These are phyloP conservation scores for Hemiprocne comata DNA, from an alignment of 2,113 vertebrate species.

Conservation along the genomic window DNA sequence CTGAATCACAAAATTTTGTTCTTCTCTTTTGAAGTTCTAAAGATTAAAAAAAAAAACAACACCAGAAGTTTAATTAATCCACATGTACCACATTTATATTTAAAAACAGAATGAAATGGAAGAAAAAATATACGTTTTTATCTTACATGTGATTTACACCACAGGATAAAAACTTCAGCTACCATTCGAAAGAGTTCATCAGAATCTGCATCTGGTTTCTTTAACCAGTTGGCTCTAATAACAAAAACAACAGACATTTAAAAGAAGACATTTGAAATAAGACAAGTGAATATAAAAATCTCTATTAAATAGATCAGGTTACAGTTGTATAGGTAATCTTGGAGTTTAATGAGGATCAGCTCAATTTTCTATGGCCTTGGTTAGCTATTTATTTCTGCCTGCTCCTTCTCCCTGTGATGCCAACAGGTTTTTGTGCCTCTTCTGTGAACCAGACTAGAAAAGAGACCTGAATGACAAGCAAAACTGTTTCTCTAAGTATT, in stretches of 20 bases:
- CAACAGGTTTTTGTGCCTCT: background rate
- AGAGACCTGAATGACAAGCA: background rate
- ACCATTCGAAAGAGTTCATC: conserved; percentile 98
- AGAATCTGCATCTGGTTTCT: conserved; percentile 91
- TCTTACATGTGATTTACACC: conserved; percentile 98
- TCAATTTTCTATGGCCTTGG: background rate
- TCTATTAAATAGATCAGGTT: background rate
- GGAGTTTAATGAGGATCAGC: background rate
- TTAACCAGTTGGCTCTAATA: conserved; percentile 93
- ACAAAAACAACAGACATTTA: conserved; percentile 18
- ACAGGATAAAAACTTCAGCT: conserved; percentile 97
- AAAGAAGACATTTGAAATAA: background rate
- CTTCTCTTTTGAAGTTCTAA: conserved; percentile 98
- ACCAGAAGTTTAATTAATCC: background rate
- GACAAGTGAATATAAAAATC: background rate
- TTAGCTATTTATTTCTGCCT: background rate
- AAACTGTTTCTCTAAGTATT: background rate
- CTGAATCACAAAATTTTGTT: conserved; percentile 99
- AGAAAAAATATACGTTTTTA: background rate
- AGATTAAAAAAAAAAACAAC: background rate
- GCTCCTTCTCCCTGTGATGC: background rate
- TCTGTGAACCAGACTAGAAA: background rate
- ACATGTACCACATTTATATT: background rate
- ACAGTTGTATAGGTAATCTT: background rate
- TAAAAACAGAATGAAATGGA: background rate